Percentiles rank a stretch among this genome's conserved stretches.
Conservation (phyloP, 2,888 invertebrate genomes). For the Tenthredo notha region DNA sequence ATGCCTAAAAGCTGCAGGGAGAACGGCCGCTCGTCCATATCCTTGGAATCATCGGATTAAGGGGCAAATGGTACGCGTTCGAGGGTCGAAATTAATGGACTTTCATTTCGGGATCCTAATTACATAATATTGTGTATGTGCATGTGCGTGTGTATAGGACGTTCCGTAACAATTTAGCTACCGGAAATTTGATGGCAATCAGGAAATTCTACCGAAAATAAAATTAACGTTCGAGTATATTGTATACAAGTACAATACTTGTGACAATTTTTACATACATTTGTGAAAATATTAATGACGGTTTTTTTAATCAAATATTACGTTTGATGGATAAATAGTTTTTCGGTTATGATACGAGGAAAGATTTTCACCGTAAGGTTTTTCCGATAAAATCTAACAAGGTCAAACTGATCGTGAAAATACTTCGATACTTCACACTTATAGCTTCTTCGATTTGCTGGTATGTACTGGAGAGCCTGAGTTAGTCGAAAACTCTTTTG, state of each 20-base stretch:
- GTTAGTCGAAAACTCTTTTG: background rate
- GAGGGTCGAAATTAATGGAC: conserved; percentile 11
- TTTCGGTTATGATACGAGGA: background rate
- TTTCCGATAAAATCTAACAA: background rate
- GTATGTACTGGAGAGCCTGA: background rate
- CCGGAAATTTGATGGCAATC: background rate
- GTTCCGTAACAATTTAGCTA: background rate
- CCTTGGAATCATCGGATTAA: conserved; percentile 38
- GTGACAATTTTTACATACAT: background rate
- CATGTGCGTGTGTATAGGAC: background rate
- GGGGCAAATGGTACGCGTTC: background rate
- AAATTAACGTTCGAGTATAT: background rate
- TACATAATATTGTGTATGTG: background rate
- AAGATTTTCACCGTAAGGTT: background rate
- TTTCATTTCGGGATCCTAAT: conserved; percentile 10
- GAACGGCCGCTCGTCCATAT: conserved; percentile 2
- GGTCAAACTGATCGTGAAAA: conserved; percentile 4
- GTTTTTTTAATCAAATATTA: background rate
- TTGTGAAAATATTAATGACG: background rate
- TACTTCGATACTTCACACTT: background rate
- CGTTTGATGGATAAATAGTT: background rate
- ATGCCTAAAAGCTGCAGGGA: background rate
- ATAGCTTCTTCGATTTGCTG: background rate
- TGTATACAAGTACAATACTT: background rate
- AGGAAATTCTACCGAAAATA: background rate